These are phyloP conservation scores for Cosmia pyralina DNA, from an alignment of 2,888 invertebrate species.

Conservation along the genomic window DNA sequence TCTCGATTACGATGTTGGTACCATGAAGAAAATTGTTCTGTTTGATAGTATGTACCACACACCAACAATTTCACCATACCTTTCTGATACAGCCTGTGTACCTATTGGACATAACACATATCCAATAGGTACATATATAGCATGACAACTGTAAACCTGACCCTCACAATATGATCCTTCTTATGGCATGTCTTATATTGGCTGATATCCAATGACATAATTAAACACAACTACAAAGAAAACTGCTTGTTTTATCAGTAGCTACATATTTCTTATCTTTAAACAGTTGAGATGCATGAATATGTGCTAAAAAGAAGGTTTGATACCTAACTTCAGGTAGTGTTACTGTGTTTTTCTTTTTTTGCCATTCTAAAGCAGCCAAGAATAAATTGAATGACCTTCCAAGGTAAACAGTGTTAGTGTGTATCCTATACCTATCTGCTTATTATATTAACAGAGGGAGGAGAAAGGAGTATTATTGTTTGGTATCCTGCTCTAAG, in stretches of 20 bases:
- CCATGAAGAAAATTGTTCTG: too few relatives aligned
- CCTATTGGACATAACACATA: too few relatives aligned
- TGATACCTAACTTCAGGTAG: neutral
- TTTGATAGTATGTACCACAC: too few relatives aligned
- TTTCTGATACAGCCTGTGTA: too few relatives aligned
- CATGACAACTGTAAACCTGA: slow-evolving; percentile 15
- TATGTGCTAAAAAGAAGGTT: slow-evolving; percentile 3
- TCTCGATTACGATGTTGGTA: too few relatives aligned
- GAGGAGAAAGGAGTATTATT: neutral
- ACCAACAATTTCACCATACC: too few relatives aligned
- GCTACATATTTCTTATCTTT: neutral
- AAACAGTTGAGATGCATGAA: neutral
- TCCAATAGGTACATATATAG: too few relatives aligned
- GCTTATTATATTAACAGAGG: neutral
- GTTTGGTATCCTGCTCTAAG: neutral
- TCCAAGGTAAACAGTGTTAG: neutral
- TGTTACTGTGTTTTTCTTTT: slow-evolving; percentile 2
- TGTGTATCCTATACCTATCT: neutral
- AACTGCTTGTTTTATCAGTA: neutral
- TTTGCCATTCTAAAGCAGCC: neutral
- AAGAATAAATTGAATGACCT: slow-evolving; percentile 16
- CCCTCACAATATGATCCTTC: slow-evolving; percentile 19
- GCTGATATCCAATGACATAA: slow-evolving; percentile 38
- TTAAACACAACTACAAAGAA: slow-evolving; percentile 21
- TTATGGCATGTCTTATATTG: slow-evolving; percentile 22